These are phyloP conservation scores for Eupithecia pulchellata DNA, from an alignment of 2,888 invertebrate species.

Conservation along the genomic window DNA sequence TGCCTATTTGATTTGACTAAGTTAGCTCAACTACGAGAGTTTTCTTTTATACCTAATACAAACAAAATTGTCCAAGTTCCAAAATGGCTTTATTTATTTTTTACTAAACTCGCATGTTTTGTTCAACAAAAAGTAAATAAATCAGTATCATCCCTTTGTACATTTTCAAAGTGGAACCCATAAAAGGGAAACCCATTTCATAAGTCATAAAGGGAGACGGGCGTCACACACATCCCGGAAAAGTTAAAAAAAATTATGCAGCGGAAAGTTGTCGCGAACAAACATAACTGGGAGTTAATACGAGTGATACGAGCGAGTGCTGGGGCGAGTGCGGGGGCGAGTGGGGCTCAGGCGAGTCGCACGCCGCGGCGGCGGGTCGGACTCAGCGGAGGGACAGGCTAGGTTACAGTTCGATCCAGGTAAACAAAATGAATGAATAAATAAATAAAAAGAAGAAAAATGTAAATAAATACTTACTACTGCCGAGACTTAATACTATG, in stretches of 20 bases:
- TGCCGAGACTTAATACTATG: too few relatives aligned
- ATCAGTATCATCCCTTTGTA: conserved; percentile 9
- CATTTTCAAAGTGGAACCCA: conserved; percentile 15
- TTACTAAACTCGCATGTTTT: not conserved
- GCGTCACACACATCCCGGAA: conserved; percentile 31
- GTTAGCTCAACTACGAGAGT: not conserved
- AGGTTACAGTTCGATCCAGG: not conserved
- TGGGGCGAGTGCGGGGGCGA: conserved; percentile 27
- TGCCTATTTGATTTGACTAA: not conserved
- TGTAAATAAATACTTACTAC: too few relatives aligned
- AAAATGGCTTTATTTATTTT: not conserved
- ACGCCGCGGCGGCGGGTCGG: not conserved
- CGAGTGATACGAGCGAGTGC: conserved; percentile 14
- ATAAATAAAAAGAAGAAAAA: too few relatives aligned
- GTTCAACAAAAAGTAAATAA: not conserved
- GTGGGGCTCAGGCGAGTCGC: conserved; percentile 17
- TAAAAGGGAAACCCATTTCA: conserved; percentile 21
- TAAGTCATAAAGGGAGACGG: conserved; percentile 31
- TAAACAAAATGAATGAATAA: too few relatives aligned
- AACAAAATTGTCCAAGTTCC: not conserved
- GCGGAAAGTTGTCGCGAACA: conserved; percentile 43
- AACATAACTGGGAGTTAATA: conserved; percentile 41
- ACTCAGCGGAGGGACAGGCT: not conserved
- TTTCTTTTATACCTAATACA: not conserved
- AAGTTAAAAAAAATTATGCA: conserved; percentile 41